A percentile compares a stretch with the other conserved stretches of the same genome.
These are phyloP conservation scores for Crotalus horridus DNA, from an alignment of 2,113 vertebrate genomes.

Conservation along the genomic window DNA sequence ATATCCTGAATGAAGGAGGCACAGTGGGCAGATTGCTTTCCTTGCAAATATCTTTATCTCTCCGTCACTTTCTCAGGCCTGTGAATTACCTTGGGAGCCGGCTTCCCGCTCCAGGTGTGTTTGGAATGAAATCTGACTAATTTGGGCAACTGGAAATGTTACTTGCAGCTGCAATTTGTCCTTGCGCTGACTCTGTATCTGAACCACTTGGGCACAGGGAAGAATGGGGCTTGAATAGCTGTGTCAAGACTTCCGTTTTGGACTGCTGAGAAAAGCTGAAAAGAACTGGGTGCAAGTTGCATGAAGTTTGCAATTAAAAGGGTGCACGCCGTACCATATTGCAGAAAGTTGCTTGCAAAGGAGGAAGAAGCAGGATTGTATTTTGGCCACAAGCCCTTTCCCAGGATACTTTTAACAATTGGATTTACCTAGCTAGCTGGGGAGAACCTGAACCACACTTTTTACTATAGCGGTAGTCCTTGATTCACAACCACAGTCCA, in stretches of 20 bases:
- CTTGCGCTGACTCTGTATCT: not conserved
- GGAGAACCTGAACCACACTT: not conserved
- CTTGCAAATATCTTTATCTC: not conserved
- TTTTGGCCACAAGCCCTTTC: not conserved
- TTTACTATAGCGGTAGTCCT: not conserved
- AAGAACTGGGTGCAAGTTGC: not conserved
- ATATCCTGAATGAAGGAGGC: not conserved
- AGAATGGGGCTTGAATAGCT: not conserved
- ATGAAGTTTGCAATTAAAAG: not conserved
- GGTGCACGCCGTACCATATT: not conserved
- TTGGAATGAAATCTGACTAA: not conserved
- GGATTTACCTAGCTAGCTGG: not conserved
- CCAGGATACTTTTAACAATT: not conserved
- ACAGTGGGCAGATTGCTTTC: not conserved
- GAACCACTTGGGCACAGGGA: not conserved
- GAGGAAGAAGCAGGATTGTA: not conserved
- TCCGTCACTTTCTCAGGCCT: not conserved
- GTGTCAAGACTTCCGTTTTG: not conserved
- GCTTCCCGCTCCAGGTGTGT: not conserved
- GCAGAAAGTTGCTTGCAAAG: not conserved
- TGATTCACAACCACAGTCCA: not conserved
- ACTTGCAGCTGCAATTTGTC: not conserved
- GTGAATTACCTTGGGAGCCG: not conserved
- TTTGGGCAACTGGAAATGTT: not conserved
- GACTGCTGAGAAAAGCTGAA: not conserved